phyloP scores from a whole-genome alignment of 2,888 invertebrate species.

The Eupithecia inturbata region DNA sequence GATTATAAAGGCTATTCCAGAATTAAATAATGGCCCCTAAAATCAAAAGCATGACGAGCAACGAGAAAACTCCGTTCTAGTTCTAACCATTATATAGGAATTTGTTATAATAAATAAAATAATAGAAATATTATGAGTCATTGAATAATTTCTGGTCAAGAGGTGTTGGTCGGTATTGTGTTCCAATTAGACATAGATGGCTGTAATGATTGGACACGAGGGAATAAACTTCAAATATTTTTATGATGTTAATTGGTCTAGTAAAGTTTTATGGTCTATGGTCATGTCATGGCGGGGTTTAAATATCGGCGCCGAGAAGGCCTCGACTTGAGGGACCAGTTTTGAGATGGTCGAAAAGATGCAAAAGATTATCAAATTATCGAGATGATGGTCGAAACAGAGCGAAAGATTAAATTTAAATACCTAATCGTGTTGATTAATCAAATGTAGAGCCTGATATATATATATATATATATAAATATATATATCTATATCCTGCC shows the following conservation, averaged over 20 bases:
- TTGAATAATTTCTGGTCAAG: constrained; percentile 14
- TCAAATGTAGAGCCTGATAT: no score
- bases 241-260: constrained; percentile 32
- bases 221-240: constrained; percentile 45
- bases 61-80: background rate
- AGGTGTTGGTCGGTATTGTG: constrained; percentile 42
- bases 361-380: no score
- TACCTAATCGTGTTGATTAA: no score
- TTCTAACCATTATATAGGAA: constrained; percentile 1
- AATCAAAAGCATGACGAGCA: constrained; percentile 7
- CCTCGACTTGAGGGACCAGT: background rate
- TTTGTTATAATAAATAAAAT: constrained; percentile 9
- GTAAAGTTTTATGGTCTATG: constrained; percentile 10
- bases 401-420: no score
- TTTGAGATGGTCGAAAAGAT: background rate
- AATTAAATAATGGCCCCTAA: background rate
- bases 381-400: no score
- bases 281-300: constrained; percentile 4
- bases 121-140: constrained; percentile 13
- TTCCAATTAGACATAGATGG: constrained; percentile 50
- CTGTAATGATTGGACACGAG: constrained; percentile 46
- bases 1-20: background rate
- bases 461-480: no score
- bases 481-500: no score
- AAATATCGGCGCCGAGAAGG: background rate